These are phyloP conservation scores for Brachypterus glaber DNA, from an alignment of 2,888 invertebrate genomes.

Conservation along the genomic window DNA sequence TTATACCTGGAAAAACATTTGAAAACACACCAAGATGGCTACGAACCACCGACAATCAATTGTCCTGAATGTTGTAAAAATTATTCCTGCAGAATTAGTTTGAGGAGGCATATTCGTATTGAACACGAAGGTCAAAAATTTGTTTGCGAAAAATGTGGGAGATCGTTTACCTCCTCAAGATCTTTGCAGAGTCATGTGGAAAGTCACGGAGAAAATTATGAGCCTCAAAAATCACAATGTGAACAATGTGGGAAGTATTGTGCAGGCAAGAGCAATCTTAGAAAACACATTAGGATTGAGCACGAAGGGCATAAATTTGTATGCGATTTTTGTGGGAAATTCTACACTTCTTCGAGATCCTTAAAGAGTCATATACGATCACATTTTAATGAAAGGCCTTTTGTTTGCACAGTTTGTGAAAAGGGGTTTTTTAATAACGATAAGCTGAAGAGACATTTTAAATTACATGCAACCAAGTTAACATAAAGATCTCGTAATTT, in stretches of 20 bases:
- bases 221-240: neutral
- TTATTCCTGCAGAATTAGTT: constrained; percentile 10
- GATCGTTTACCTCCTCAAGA: neutral
- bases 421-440: too few species aligned
- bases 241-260: neutral
- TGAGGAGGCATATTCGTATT: constrained; percentile 16
- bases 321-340: neutral
- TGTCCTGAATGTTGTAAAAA: neutral
- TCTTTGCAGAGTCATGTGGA: neutral
- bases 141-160: neutral
- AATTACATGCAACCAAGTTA: too few species aligned
- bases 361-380: too few species aligned
- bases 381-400: too few species aligned
- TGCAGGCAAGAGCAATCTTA: neutral
- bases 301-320: neutral
- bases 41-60: neutral
- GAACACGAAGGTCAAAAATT: constrained; percentile 1
- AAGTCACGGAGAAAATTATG: too few species aligned
- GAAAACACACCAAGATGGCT: neutral
- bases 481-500: too few species aligned
- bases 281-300: neutral
- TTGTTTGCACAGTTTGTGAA: too few species aligned
- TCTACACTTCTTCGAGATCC: too few species aligned
- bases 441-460: too few species aligned
- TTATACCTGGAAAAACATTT: neutral